Evolutionary conservation across 2,113 vertebrate species (phyloP), one percentile per base, ranked within the genome.

Genomic region (Cepphus grylle): DNA sequence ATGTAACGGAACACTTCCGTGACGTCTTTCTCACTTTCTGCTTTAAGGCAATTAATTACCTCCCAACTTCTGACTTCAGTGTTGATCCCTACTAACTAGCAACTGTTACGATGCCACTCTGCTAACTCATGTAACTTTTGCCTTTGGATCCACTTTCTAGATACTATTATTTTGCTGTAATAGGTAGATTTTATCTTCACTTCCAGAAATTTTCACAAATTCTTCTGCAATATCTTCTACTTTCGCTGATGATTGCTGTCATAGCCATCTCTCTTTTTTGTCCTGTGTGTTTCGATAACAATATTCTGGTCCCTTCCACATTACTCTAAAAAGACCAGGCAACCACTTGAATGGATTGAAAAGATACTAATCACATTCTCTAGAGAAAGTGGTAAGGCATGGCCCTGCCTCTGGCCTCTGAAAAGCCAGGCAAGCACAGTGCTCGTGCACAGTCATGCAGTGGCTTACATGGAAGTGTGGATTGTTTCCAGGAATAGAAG

Each of bases 401-500:
- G 7, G 32, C 34, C 8, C 40, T 94, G 17, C 81, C 63, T 70
- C 36, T 62, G 76, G 45, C 50, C 50, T 86, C 59, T 89, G 65
- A 36, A 78, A 40, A 87, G 55, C 50, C 90, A 53, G 59, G 49
- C 50, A 65, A 32, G 59, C 19, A 13, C 23, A 40, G 36, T 45
- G 66, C 36, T 52, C 18, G 11, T 32, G 15, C 71, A 43, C 0
- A 0, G 52, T 2, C 1, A 14, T 38, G 25, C 52, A 5, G 61
- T 3, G 22, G 63, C 50, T 77, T 66, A 29, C 59, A 13, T 73
- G 38, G 76, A 73, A 80, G 40, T 3, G 1, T 8, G 15, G n/a
- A 12, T 59, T 74, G 30, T 77, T 69, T 76, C 53, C 67, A 40
- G 62, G 29, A 88, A 11, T 13, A 85, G 53, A 76, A 38, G 3